Evolutionary conservation across 2,888 invertebrate genomes (phyloP).

Genomic region (Chorisops tibialis): DNA sequence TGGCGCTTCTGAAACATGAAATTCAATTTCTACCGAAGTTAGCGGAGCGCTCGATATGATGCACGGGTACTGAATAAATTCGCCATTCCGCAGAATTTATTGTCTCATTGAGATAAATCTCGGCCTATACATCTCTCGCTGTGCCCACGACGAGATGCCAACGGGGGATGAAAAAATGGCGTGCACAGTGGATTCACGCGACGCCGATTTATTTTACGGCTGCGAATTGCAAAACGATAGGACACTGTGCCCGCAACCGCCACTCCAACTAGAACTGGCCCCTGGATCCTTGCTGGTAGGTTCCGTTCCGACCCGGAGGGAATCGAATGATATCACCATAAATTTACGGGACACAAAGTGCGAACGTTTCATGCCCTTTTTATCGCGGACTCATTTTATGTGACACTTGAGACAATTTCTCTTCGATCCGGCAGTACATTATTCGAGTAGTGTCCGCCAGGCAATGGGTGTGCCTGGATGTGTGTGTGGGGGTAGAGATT

Average conservation of each 20-base stretch:
- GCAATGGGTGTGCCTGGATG: neutral
- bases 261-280: too few species aligned
- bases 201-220: conserved; percentile 10
- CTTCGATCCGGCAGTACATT: conserved; percentile 7
- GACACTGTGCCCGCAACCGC: too few species aligned
- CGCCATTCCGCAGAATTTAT: neutral
- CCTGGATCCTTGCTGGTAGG: too few species aligned
- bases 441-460: neutral
- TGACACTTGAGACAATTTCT: conserved; percentile 20
- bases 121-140: neutral
- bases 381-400: conserved; percentile 19
- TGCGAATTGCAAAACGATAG: neutral
- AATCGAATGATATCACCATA: conserved; percentile 1
- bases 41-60: neutral
- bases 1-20: too few species aligned
- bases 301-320: neutral
- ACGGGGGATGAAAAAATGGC: neutral
- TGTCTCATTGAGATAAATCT: conserved; percentile 16
- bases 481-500: neutral
- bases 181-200: neutral
- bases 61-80: neutral
- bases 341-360: conserved; percentile 13
- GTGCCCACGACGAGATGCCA: neutral
- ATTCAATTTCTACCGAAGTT: too few species aligned
- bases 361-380: conserved; percentile 22